These are phyloP conservation scores for Cynopterus brachyotis DNA, from an alignment of 2,113 vertebrate genomes.

Conservation along the genomic window DNA sequence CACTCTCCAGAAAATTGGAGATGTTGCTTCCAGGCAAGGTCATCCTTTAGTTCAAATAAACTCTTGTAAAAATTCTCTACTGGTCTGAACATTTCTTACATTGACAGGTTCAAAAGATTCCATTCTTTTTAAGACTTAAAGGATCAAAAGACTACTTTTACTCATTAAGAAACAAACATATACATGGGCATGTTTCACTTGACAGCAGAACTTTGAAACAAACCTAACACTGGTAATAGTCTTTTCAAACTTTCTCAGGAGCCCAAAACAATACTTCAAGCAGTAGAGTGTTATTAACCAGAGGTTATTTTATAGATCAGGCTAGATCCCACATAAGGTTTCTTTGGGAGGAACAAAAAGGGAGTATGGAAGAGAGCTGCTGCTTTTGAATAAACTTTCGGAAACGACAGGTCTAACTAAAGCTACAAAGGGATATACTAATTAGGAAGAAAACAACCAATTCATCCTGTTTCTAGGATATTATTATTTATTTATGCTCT, in stretches of 20 bases:
- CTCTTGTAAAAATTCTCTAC: neutral
- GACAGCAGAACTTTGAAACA: constrained; percentile 13
- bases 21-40: neutral
- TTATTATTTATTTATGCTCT: neutral
- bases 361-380: neutral
- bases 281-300: neutral
- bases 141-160: neutral
- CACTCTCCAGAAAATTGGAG: neutral
- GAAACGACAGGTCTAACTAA: neutral
- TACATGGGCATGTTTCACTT: neutral
- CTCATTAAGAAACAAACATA: neutral
- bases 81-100: neutral
- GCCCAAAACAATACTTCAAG: neutral
- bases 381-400: constrained; percentile 28
- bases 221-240: neutral
- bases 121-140: constrained; percentile 11
- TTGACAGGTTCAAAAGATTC: neutral
- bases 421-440: neutral
- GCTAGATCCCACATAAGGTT: neutral
- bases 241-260: constrained; percentile 6
- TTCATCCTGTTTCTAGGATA: neutral
- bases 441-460: neutral
- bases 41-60: neutral
- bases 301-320: neutral
- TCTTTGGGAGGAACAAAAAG: neutral